Evolutionary conservation across 2,113 vertebrate species (phyloP).

Genomic region (Phyllostomus hastatus): DNA sequence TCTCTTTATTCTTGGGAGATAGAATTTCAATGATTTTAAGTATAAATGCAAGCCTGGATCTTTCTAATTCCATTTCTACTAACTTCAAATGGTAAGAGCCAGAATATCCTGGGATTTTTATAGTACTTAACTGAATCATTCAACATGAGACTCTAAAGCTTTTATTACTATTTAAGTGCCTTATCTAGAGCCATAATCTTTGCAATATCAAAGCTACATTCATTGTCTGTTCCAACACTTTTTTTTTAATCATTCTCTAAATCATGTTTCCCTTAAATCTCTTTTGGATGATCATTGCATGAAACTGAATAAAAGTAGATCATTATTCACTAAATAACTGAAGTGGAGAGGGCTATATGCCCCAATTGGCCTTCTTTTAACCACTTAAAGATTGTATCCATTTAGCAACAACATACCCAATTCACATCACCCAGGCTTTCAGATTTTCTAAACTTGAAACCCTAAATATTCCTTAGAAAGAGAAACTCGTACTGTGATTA

Average conservation of each 20-base stretch:
- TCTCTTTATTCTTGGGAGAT: slow-evolving; percentile 49
- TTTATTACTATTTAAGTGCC: slow-evolving; percentile 41
- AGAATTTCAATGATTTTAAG: slow-evolving; percentile 32
- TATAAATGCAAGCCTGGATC: slow-evolving; percentile 18
- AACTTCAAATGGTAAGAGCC: slow-evolving; percentile 21
- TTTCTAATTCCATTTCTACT: slow-evolving; percentile 44
- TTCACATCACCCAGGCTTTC: neutral
- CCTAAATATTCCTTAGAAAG: neutral
- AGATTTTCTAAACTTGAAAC: slow-evolving; percentile 18
- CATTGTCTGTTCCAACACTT: neutral
- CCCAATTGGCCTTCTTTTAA: neutral
- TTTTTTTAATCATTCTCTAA: slow-evolving; percentile 7
- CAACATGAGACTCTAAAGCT: slow-evolving; percentile 36
- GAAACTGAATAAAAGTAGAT: slow-evolving; percentile 27
- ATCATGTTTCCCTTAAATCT: neutral
- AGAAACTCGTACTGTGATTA: neutral
- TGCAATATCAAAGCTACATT: slow-evolving; percentile 31
- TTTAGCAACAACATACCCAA: neutral
- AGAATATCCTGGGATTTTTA: slow-evolving; percentile 52
- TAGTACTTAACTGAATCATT: slow-evolving; percentile 41
- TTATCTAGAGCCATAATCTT: slow-evolving; percentile 11
- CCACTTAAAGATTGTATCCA: neutral
- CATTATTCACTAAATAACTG: slow-evolving; percentile 21
- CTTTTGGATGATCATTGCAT: slow-evolving; percentile 12
- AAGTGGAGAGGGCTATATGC: neutral